Base-by-base conservation (phyloP, 2,797 vertebrate species). In the Glossophaga mutica region DNA sequence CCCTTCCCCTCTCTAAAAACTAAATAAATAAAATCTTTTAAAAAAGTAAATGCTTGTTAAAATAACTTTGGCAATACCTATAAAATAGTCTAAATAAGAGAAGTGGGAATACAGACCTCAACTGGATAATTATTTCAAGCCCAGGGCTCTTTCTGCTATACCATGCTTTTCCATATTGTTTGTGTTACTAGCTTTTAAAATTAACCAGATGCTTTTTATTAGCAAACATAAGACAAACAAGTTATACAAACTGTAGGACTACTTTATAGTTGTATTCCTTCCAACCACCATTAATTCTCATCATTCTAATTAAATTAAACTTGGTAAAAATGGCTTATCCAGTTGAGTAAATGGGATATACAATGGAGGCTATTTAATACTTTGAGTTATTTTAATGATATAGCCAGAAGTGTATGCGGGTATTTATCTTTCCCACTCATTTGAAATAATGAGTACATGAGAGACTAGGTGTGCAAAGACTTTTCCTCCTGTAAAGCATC, bases 171-270 rank as follows among this genome's bases (percentile, higher is more conserved):
- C 44, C 21, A 44, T 62, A 21, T 71, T 86, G 10, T 87, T 84
- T 82, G 22, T 52, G 6, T 79, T 90, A 55, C 37, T 59, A 21
- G 19, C 50, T 57, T 95, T 86, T 59, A 82, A 70, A 95, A 37
- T 91, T 82, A 88, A 57, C n/a, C 50, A 70, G 24, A n/a, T 94
- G 29, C 16, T 92, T 96, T 91, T 22, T 73, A 21, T 87, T 91
- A 93, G 32, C 8, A 50, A 77, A 7, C 14, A 21, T n/a, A 55
- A 82, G 42, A 82, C 48, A 88, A 84, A 65, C 14, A 79, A 21
- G 2, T 24, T 67, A 39, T 48, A 62, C 1, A 57, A 91, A 67
- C 11, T 37, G n/a, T 50, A 79, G 7, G 57, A 73, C 19, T 89
- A 18, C 46, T 91, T 93, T 84, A 32, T 3, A 71, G 15, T 74